phyloP scores from a whole-genome alignment of 2,797 vertebrate genomes.

The Sylvilagus floridanus region DNA sequence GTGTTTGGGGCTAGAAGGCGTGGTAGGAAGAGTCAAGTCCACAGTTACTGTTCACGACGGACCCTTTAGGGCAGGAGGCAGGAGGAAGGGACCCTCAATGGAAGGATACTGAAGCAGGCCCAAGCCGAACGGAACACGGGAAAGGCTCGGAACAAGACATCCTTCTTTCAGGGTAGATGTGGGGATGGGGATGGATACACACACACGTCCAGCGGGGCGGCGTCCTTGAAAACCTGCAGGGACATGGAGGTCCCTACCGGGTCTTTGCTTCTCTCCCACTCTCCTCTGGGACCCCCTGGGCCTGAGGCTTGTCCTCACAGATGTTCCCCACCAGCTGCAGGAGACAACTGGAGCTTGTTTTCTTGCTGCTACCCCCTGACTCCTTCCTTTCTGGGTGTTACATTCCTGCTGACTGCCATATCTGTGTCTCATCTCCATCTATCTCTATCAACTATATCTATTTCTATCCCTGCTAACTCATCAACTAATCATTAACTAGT shows the following conservation, averaged over 20 bases:
- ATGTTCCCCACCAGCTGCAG: too few species aligned
- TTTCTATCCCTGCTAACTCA: neutral
- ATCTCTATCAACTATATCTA: too few species aligned
- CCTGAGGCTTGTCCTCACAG: accelerated
- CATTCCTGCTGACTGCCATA: neutral
- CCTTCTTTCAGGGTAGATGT: neutral
- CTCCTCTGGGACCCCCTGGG: accelerated
- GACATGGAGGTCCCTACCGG: neutral
- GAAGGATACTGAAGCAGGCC: neutral
- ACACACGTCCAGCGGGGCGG: neutral
- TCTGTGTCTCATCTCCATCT: neutral
- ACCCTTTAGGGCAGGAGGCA: neutral
- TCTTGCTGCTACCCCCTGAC: neutral
- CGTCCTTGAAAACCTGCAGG: neutral
- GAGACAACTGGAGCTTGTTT: neutral
- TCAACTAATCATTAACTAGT: neutral
- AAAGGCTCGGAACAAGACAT: too few species aligned
- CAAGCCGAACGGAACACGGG: neutral
- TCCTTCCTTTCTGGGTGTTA: neutral
- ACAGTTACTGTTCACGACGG: neutral
- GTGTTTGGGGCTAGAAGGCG: neutral
- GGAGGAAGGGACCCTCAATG: neutral
- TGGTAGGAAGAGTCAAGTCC: neutral
- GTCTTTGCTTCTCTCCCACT: neutral
- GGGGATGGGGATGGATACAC: accelerated